Evolutionary conservation across 2,113 vertebrate species (phyloP), one percentile per base, ranked within the genome.

Genomic region (Xiphophorus couchianus): DNA sequence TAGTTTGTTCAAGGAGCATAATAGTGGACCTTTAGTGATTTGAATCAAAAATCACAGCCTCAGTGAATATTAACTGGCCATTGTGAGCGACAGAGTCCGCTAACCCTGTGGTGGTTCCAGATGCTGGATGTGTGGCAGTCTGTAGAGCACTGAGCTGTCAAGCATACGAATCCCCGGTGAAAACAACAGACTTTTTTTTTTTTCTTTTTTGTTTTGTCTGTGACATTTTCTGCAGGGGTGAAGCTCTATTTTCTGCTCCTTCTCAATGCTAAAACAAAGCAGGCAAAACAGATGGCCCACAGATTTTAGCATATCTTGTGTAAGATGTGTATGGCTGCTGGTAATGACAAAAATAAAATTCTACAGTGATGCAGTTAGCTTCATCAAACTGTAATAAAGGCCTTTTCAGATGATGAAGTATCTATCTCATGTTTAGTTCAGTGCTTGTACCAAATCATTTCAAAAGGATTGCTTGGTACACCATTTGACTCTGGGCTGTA

Each of bases 81-180:
- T 70, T 62, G 39, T 72, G 44, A 5, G 14, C 42, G 15, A 15
- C 3, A 29, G 73, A 69, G 77, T 73, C 35, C 3, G 2, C 13
- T 42, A 48, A 25, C 33, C 72, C 80, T 51, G 28, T n/a, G 39
- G 58, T 15, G 78, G 76, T 19, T 85, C 89, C 80, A 51, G 77
- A 82, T 75, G 82, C 83, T 78, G 80, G 62, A 63, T 68, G 64
- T 80, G 68, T 62, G 60, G 73, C 72, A 77, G 72, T 78, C 85
- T 77, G 72, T 66, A 62, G 74, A 83, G 84, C 82, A 65, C 44
- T 80, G 77, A 80, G 80, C 75, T 87, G 75, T 87, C 82, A 88
- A 82, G 68, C 79, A 81, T 83, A 78, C 11, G 64, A 84, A 83
- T 81, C 78, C 82, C n/a, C 73, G 67, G 73, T 72, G 77, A 83